A percentile compares a stretch with the other conserved stretches of the same genome.
Evolutionary conservation across 2,888 invertebrate species (phyloP).

Genomic region (Ernsta delagoae): DNA sequence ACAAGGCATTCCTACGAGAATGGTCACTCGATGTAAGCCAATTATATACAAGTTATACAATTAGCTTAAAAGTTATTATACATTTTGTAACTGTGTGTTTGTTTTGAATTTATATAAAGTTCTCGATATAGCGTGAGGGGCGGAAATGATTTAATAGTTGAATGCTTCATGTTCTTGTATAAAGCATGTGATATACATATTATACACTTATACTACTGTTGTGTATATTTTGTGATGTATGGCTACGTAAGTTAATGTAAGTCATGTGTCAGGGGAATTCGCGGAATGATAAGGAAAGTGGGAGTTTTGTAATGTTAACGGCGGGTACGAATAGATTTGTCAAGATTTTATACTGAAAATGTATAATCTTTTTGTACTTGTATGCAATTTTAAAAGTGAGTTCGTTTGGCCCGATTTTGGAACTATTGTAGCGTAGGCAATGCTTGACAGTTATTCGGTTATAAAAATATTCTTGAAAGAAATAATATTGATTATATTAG

Average conservation of each 20-base stretch:
- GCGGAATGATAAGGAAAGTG: slow-evolving; percentile 37
- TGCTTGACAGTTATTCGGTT: too few relatives aligned
- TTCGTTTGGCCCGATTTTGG: not conserved
- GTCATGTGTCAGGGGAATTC: slow-evolving; percentile 65
- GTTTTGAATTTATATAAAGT: slow-evolving; percentile 6
- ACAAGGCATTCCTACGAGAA: slow-evolving; percentile 33
- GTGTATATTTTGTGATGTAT: slow-evolving; percentile 69
- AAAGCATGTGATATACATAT: slow-evolving; percentile 49
- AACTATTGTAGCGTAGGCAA: too few relatives aligned
- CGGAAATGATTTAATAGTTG: slow-evolving; percentile 35
- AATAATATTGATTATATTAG: too few relatives aligned
- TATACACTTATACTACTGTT: slow-evolving; percentile 53
- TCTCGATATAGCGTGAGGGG: slow-evolving; percentile 35
- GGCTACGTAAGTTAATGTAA: slow-evolving; percentile 75
- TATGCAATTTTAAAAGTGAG: not conserved
- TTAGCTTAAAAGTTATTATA: slow-evolving; percentile 37
- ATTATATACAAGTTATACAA: slow-evolving; percentile 38
- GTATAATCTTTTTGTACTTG: not conserved
- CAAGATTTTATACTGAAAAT: not conserved
- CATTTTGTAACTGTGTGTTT: slow-evolving; percentile 23
- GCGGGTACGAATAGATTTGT: slow-evolving; percentile 13
- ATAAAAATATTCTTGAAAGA: too few relatives aligned
- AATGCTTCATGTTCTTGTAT: slow-evolving; percentile 39
- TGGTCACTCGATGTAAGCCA: slow-evolving; percentile 36
- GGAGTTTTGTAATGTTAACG: not conserved